Conservation (phyloP, 2,888 invertebrate species). For the Ariolimax columbianus region DNA sequence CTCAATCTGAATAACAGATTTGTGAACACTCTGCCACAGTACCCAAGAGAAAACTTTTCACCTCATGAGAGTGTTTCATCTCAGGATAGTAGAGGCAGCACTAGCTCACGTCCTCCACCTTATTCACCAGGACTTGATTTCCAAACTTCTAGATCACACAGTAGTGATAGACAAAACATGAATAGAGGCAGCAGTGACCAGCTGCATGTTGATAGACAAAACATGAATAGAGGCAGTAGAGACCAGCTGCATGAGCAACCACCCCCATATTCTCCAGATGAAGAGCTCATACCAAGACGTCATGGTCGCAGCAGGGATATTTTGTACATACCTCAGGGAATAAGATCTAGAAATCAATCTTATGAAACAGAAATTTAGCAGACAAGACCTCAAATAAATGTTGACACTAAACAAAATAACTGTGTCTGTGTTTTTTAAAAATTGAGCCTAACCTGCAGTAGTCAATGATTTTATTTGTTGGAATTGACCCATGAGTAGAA, state of each 20-base stretch:
- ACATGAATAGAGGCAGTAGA: conserved; percentile 13
- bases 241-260: conserved; percentile 35
- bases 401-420: too few relatives aligned
- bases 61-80: conserved; percentile 12
- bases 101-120: conserved; percentile 27
- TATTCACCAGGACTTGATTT: conserved; percentile 8
- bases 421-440: too few relatives aligned
- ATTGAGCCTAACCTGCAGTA: too few relatives aligned
- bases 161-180: conserved; percentile 33
- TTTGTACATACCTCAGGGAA: conserved; percentile 39
- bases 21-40: conserved; percentile 17
- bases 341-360: conserved; percentile 35
- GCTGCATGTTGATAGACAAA: too few relatives aligned
- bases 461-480: neutral
- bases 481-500: too few relatives aligned
- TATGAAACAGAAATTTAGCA: conserved; percentile 58
- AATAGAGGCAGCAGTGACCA: conserved; percentile 24
- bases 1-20: neutral
- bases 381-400: neutral
- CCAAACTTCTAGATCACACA: conserved; percentile 17
- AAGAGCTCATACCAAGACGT: conserved; percentile 7
- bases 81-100: conserved; percentile 24
- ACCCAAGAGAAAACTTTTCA: conserved; percentile 16
- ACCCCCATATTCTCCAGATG: conserved; percentile 44
- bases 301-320: conserved; percentile 31